Base-by-base conservation (phyloP, 1,140 invertebrate species). In the Physella acuta region DNA sequence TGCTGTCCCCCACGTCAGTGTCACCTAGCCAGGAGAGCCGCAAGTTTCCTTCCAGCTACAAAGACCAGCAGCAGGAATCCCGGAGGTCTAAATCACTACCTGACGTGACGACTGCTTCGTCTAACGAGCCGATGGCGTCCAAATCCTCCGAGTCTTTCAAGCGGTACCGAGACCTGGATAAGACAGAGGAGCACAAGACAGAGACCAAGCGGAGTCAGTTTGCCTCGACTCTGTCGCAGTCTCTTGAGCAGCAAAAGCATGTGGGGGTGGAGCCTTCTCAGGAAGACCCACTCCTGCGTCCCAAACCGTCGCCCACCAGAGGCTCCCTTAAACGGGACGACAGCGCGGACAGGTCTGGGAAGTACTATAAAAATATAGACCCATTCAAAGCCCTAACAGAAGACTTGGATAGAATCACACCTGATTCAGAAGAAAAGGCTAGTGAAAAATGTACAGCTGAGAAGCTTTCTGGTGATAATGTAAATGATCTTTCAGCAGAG, bases 1-100 rank as follows among this genome's bases (percentile, higher is more conserved):
- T 68, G 33, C 58, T 77, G 55, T 78, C 76, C 16, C 74, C 75
- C 17, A 63, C 61, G 16, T 56, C 69, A 20, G 73, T 73, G 37
- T 68, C 74, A 11, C 68, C 71, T 30, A 55, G 60, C 3, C 52
- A 56, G 30, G 62, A 64, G 14, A 52, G 1, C 28, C 28, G 33
- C n/a, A 52, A 52, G 20, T 26, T 26, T 34, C 49, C 62, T 14
- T 3, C 62, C 5, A 8, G 28, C 49, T 30, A 44, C 31, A n/a
- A n/a, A n/a, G 62, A 64, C 3, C 36, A 49, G 37, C 36, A 63
- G 3, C 44, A 28, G 16, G 62, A 30, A n/a, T 52, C 28, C 26
- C 39, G 62, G 24, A 52, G 44, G 49, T 44, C 62, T 30, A 52
- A 52, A 30, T 64, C 62, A 1, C 30, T 61, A 36, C 8, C 44